Percentiles rank a stretch among this genome's conserved stretches.
These are phyloP conservation scores for Epistrophe grossulariae DNA, from an alignment of 2,888 invertebrate genomes.

Conservation along the genomic window DNA sequence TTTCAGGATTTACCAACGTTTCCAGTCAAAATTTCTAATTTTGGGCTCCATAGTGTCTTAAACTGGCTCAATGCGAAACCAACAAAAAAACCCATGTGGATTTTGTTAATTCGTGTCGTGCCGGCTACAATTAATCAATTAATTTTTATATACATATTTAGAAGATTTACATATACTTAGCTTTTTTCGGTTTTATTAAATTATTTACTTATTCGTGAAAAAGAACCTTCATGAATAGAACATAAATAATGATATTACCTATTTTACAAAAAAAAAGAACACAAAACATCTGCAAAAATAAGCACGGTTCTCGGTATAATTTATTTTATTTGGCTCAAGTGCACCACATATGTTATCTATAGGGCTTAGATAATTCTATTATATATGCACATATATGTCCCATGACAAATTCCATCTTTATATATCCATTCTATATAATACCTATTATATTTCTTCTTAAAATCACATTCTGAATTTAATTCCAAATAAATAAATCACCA, in stretches of 20 bases:
- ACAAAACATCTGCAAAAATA: neutral
- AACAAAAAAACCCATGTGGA: too few species aligned
- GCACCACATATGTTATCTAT: neutral
- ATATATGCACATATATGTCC: neutral
- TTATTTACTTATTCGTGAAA: too few species aligned
- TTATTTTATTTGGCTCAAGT: neutral
- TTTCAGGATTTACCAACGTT: too few species aligned
- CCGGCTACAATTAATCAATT: too few species aligned
- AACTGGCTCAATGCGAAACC: too few species aligned
- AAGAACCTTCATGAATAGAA: too few species aligned
- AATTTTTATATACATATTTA: too few species aligned
- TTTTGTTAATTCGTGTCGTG: too few species aligned
- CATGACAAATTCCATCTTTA: conserved; percentile 27
- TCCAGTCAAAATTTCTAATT: too few species aligned
- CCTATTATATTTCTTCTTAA: conserved; percentile 6
- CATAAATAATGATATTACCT: neutral
- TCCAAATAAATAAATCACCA: conserved; percentile 47
- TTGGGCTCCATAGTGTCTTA: too few species aligned
- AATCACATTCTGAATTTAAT: conserved; percentile 19
- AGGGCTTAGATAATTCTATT: neutral
- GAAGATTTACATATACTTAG: too few species aligned
- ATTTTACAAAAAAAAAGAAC: neutral
- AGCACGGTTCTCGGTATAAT: neutral
- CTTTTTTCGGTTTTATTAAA: too few species aligned
- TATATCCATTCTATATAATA: conserved; percentile 5